Evolutionary conservation across 2,797 vertebrate genomes (phyloP), one percentile per base, ranked within the genome.

Genomic region (Takifugu rubripes): DNA sequence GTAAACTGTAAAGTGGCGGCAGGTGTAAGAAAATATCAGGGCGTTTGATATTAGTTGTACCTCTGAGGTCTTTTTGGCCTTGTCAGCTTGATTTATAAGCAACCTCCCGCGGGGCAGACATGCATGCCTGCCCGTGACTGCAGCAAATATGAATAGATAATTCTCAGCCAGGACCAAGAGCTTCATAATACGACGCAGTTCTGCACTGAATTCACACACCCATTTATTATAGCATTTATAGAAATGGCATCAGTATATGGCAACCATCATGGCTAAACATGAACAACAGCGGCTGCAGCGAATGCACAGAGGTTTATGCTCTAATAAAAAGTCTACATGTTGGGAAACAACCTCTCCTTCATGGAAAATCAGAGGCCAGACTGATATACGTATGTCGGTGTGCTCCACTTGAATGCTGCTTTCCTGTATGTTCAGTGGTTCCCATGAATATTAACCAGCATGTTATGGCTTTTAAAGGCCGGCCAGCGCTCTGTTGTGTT

Each of bases 381-480:
- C 31, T 70, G 67, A 78, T 59, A 64, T 59, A 44, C 46, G 57
- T 65, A 44, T 46, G 57, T 65, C 58, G 64, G 55, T 46, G 25
- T 48, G 56, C 48, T 53, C 48, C 53, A 52, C 43, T 68, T 59
- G 49, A 69, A 70, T 73, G 36, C 11, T 1, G 11, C 11, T 3
- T 54, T 25, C 45, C 71, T 25, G 66, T 31, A n/a, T 58, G 43
- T 54, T 72, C 48, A 66, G 72, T 59, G 66, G 16, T 25, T 14
- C 21, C 36, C 51, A 44, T 80, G 57, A 82, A 78, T 83, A 71
- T 85, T 82, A 64, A 82, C 16, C 5, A 70, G 43, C 50, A 61
- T 59, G 52, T 33, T 47, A 29, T 45, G 8, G 48, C 33, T 60
- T 52, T 70, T 49, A 58, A 66, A 27, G 61, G 26, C 60, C 57